Evolutionary conservation across 2,888 invertebrate species (phyloP), one percentile per base, ranked within the genome.

Genomic region (Silvanus unidentatus): DNA sequence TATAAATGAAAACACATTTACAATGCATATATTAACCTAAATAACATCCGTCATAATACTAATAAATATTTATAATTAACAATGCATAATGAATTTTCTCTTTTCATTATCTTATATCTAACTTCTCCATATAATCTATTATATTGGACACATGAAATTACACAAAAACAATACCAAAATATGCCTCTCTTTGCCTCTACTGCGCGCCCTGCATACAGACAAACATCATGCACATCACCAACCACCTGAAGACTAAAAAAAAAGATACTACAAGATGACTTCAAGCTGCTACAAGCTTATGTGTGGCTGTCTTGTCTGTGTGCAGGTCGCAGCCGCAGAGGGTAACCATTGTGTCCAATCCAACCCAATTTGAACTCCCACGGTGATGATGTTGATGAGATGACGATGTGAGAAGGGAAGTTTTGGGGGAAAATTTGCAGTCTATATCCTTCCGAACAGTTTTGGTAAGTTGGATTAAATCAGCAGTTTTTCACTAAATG

Each of bases 251-350:
- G 50, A 57, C 53, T 53, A 49, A 56, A 54, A 52, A 43, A 41
- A 40, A 52, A 53, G 46, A 49, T 37, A 4, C 3, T 12, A 15
- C 16, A 37, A 37, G 37, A 37, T 37, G 32, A 22, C 22, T 22
- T 22, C 32, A 32, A 32, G 32, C 32, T 32, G 32, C 32, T 32
- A 52, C 52, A 50, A 55, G 58, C 59, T 64, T 53, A 64, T 65
- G 69, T 71, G 69, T 74, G 74, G 75, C 72, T 76, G 75, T 75
- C 75, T 74, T 77, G 76, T 76, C 76, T 77, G 77, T 77, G 75
- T 76, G 76, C 76, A 77, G 76, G 76, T 73, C 72, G 73, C n/a
- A n/a, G n/a, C 72, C 73, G 68, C 65, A 67, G 66, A 59, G 63
- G 61, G 44, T 49, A 52, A 49, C 46, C 27, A 52, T 45, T 43